Conservation (phyloP, 64 coral and sea anemone genomes). For the Pachyseris speciosa region DNA sequence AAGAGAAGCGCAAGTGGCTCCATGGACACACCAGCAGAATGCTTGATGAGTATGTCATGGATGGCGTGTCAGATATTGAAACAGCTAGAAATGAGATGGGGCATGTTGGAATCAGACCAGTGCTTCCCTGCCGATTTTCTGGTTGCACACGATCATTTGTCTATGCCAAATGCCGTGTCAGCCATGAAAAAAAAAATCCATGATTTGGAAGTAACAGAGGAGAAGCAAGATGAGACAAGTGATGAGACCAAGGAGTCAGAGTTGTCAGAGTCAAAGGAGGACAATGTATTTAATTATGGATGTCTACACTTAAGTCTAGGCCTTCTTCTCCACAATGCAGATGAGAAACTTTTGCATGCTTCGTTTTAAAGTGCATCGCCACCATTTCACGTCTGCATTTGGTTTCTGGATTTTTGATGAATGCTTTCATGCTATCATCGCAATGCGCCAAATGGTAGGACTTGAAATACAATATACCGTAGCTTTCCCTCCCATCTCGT, state of each 20-base stretch:
- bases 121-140: not conserved
- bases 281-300: slow-evolving; percentile 73
- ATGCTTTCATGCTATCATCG: too few species aligned
- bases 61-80: not conserved
- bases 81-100: too few species aligned
- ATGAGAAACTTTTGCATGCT: too few species aligned
- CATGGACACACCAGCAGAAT: not conserved
- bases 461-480: too few species aligned
- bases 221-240: not conserved
- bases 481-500: slow-evolving; percentile 37
- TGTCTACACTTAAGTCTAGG: slow-evolving; percentile 68
- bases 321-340: slow-evolving; percentile 44
- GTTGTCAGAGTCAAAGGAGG: not conserved
- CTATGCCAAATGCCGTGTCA: slow-evolving; percentile 47
- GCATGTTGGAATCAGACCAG: too few species aligned
- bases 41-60: slow-evolving; percentile 47
- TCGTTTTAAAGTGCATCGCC: too few species aligned
- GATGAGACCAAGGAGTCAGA: not conserved
- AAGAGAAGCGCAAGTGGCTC: not conserved
- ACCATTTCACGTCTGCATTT: too few species aligned
- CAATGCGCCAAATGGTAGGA: too few species aligned
- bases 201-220: not conserved
- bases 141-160: slow-evolving; percentile 8
- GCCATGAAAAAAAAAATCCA: slow-evolving; percentile 34
- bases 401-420: too few species aligned